Base-by-base conservation (phyloP, 1,140 invertebrate genomes). In the Caenorhabditis remanei region DNA sequence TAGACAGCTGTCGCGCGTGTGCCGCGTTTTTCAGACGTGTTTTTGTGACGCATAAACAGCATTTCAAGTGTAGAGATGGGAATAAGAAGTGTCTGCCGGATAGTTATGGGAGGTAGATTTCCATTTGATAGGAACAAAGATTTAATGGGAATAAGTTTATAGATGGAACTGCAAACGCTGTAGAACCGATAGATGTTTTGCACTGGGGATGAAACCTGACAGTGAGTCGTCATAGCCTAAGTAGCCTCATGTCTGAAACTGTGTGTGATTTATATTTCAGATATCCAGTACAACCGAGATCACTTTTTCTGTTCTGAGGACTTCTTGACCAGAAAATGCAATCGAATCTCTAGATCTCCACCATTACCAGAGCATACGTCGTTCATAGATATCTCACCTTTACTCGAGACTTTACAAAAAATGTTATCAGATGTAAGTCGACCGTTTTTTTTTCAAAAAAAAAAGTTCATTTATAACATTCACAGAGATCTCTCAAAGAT, bases 1-100 rank as follows among this genome's bases (percentile, higher is more conserved):
- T 86, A 11, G 61, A 82, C 7, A 56, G 48, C 40, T 86, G 85
- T 50, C 67, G 85, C 56, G 85, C 85, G 2, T 86, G 85, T 83
- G 75, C 71, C 14, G 85, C 85, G 11, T 86, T 86, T 24, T 79
- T 82, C 16, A n/a, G 85, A 67, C 43, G 65, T n/a, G 65, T 71
- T 14, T 71, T 71, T n/a, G 41, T 71, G 16, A 71, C 65, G 43
- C 65, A 71, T 71, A 71, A 71, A 19, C 65, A 71, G 11, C 65
- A 71, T 71, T 71, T 71, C 16, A 71, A 71, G 41, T 71, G 65
- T 71, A 40, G 41, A 71, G 65, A 46, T 19, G 65, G 65, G 5
- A 14, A 43, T 19, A 71, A 43, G n/a, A 43, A 71, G 19, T 71
- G 65, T 46, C 14, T 4, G 4, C 65, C 65, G 19, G 41, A 71